A percentile compares a stretch with the other conserved stretches of the same genome.
phyloP scores from a whole-genome alignment of 2,113 vertebrate species.

The Eonycteris spelaea region DNA sequence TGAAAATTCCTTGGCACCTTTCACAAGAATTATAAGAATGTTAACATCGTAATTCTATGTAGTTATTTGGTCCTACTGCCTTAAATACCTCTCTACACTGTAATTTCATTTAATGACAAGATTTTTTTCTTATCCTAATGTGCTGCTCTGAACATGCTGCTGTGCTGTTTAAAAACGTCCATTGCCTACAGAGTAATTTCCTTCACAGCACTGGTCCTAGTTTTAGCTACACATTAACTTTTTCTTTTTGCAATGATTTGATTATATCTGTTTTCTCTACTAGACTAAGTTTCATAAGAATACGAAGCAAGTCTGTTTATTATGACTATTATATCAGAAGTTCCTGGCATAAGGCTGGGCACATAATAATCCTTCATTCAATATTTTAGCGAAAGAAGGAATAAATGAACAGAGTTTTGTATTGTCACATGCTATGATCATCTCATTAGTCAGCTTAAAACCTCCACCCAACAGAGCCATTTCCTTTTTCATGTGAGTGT shows the following conservation, averaged over 20 bases:
- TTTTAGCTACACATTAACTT: not conserved
- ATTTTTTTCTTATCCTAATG: not conserved
- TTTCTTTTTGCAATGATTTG: not conserved
- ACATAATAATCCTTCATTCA: not conserved
- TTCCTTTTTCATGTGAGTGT: not conserved
- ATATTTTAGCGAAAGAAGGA: not conserved
- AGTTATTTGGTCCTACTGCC: not conserved
- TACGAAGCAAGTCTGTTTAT: not conserved
- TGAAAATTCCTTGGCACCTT: not conserved
- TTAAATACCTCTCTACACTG: not conserved
- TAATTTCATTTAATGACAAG: not conserved
- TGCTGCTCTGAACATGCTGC: not conserved
- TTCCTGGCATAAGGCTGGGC: not conserved
- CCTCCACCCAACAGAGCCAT: not conserved
- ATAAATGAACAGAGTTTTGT: not conserved
- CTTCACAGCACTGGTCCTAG: not conserved
- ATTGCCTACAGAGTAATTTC: not conserved
- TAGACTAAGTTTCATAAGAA: not conserved
- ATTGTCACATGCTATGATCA: not conserved
- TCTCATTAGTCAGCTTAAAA: not conserved
- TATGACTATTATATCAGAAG: not conserved
- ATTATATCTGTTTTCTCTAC: not conserved
- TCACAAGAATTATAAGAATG: not conserved
- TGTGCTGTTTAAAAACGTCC: not conserved
- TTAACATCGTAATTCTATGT: not conserved